These are phyloP conservation scores for Hartigia nigra DNA, from an alignment of 2,888 invertebrate genomes.

Conservation along the genomic window DNA sequence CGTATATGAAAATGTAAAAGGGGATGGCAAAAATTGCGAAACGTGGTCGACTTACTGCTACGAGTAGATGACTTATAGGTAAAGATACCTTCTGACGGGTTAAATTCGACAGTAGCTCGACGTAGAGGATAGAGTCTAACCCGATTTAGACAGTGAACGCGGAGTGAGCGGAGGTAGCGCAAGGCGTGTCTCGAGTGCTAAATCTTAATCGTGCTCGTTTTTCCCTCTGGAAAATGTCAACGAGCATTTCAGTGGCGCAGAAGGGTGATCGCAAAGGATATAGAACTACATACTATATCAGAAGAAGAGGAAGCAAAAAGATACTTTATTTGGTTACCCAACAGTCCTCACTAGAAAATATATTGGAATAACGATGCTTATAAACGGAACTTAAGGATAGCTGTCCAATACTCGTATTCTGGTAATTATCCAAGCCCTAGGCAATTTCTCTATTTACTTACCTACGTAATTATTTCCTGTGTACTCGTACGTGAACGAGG, in stretches of 20 bases:
- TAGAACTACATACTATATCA: background rate
- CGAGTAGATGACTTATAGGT: background rate
- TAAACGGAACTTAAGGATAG: conserved; percentile 33
- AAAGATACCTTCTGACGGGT: background rate
- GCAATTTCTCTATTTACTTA: too few species aligned
- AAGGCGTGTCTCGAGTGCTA: background rate
- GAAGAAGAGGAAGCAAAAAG: background rate
- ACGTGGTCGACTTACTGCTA: background rate
- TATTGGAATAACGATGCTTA: conserved; percentile 42
- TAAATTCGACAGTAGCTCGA: background rate
- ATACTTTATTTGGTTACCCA: conserved; percentile 1
- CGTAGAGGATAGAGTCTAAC: background rate
- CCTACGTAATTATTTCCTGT: background rate
- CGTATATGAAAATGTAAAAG: background rate
- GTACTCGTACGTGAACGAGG: background rate
- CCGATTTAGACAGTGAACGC: background rate
- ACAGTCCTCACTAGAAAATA: conserved; percentile 18
- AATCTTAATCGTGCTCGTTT: background rate
- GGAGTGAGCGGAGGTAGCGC: background rate
- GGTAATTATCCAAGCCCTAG: background rate
- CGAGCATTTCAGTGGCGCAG: background rate
- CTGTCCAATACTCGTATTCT: background rate
- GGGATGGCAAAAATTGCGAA: background rate
- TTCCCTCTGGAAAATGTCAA: background rate
- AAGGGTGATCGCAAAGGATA: background rate